Base-by-base conservation (phyloP, 1,140 invertebrate genomes). In the Drosophila pseudoananassae region DNA sequence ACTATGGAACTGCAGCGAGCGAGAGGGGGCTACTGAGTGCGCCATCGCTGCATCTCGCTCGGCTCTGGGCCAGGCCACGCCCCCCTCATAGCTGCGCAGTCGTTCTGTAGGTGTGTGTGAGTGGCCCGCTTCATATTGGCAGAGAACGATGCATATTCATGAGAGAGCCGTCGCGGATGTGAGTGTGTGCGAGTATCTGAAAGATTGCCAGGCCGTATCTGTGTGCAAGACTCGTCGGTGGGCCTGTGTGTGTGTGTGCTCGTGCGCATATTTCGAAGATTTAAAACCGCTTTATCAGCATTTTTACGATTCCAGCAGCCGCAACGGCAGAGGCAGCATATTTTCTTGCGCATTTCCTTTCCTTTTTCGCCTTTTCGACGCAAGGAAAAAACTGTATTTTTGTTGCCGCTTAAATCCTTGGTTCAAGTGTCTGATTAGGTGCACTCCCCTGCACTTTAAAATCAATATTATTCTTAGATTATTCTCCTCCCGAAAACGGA, bases 391-490 rank as follows among this genome's bases (percentile, higher is more conserved):
- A 55, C 33, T 57, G 45, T 90, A 90, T 90, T 90, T 90, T 90
- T 90, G 73, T 90, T 90, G 81, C 81, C 72, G 78, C 87, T 87
- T 90, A 90, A 90, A 74, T 90, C 85, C 87, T 72, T 64, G 47
- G 64, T 73, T 87, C 76, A 88, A 81, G 82, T 88, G 78, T 87
- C 79, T 88, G 84, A 89, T 88, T 89, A 88, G 84, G 80, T 74
- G 83, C 83, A 79, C 83, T 82, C 58, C 60, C 78, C 58, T 65
- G 31, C 71, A 63, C 75, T 90, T 90, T 90, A 90, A 90, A 87
- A 90, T 82, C 75, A 90, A 90, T 90, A 90, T 90, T 90, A 45
- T 85, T 75, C 45, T 90, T 90, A 79, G 87, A 87, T 90, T 90
- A 89, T 88, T 36, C 43, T 15, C 29, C 14, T 14, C 50, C 63